Base-by-base conservation (phyloP, 2,888 invertebrate species). In the Phengaris alcon region DNA sequence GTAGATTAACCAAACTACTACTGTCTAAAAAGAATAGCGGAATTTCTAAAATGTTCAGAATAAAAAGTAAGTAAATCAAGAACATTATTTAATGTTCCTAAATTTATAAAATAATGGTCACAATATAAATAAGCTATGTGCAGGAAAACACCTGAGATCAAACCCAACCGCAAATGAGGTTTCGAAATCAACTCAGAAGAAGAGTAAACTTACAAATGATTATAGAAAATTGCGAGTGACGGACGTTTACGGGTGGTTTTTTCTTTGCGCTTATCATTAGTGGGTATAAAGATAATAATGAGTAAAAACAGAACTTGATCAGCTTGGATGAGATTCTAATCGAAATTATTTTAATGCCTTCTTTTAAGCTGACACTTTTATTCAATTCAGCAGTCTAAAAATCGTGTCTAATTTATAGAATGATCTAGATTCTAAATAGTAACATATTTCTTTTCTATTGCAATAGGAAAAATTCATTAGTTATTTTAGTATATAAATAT, bases 161-260 rank as follows among this genome's bases (percentile, higher is more conserved):
- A 88, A 90, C 88, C 84, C 84, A 81, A 90, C 92, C 91, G 86
- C 91, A 90, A 91, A 91, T 89, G 88, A 88, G 88, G 86, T 87
- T 88, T 75, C 83, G 81, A 84, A 88, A 86, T 87, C 86, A 85
- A 85, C 86, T 85, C 79, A 79, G 84, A 82, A 83, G 84, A 77
- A 76, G 74, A 73, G 86, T 85, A 81, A 83, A 83, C 90, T 89
- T 88, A 86, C 85, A 85, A 87, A 85, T 88, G 86, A 90, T 91
- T 90, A 89, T 86, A 79, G 83, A 84, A 89, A 90, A 90, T 91
- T 92, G 90, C 87, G 77, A 81, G 81, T 89, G 90, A 89, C 88
- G 90, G 88, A 85, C 84, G 83, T 82, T 81, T 80, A 81, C 80
- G 78, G 81, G 80, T 80, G 82, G 84, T 88, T 88, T 86, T 86